A percentile compares a stretch with the other conserved stretches of the same genome.
Conservation (phyloP, 2,113 vertebrate species). For the Rhinolophus sinicus region DNA sequence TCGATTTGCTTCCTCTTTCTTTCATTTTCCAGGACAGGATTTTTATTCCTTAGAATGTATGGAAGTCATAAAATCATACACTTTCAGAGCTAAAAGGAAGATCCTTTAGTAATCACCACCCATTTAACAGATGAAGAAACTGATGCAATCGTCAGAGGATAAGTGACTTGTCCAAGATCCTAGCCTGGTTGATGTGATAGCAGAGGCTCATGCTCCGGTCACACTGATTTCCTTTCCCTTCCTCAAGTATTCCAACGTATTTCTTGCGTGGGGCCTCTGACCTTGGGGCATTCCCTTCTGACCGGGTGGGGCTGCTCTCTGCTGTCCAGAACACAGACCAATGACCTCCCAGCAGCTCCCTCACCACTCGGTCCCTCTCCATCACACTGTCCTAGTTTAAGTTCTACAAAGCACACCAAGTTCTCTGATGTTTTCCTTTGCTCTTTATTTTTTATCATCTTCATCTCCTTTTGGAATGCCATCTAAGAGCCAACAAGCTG, state of each 20-base stretch:
- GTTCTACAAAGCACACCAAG: background rate
- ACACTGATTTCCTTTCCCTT: background rate
- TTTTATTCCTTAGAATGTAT: conserved; percentile 22
- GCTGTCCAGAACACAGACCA: background rate
- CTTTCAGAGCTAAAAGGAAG: background rate
- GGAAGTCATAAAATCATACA: background rate
- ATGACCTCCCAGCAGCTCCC: background rate
- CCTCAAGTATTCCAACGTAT: background rate
- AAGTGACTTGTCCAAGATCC: background rate
- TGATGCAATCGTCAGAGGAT: background rate
- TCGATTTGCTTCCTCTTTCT: background rate
- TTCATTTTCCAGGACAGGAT: background rate
- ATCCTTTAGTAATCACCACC: background rate
- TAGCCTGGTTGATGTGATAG: background rate
- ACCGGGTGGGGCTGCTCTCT: background rate
- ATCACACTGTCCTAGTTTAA: background rate
- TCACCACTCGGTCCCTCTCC: background rate
- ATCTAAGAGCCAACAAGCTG: background rate
- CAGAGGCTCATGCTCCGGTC: background rate
- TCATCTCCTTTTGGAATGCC: background rate
- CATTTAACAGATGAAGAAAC: background rate
- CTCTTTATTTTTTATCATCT: background rate
- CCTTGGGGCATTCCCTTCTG: background rate
- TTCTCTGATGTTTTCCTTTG: background rate
- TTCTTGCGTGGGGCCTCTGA: background rate